phyloP scores from a whole-genome alignment of 2,888 invertebrate species.

The Lasioglossum lativentre region DNA sequence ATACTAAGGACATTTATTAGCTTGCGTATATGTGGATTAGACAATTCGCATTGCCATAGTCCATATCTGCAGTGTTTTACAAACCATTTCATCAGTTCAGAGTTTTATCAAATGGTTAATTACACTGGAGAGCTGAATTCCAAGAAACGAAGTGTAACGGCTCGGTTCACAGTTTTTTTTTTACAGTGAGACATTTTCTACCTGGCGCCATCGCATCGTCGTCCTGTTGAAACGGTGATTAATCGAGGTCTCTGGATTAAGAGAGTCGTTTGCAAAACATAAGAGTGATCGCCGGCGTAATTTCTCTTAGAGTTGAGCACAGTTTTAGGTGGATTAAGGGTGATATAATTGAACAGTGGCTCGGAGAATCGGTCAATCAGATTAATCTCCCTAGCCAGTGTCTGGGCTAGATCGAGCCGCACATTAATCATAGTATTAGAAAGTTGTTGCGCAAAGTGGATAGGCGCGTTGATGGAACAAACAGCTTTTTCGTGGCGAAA shows the following conservation, averaged over 20 bases:
- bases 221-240: constrained; percentile 23
- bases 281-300: constrained; percentile 1
- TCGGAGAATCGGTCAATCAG: constrained; percentile 25
- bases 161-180: not conserved
- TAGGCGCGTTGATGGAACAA: no score
- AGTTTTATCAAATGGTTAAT: no score
- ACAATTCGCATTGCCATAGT: no score
- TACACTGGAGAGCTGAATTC: no score
- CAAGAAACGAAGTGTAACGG: not conserved
- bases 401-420: constrained; percentile 14
- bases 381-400: constrained; percentile 16
- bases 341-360: constrained; percentile 31
- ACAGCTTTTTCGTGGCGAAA: not conserved
- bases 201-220: not conserved
- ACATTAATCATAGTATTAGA: constrained; percentile 49
- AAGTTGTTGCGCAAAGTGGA: constrained; percentile 16
- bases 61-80: no score
- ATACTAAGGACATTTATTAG: no score
- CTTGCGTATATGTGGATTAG: no score
- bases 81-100: no score
- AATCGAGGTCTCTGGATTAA: constrained; percentile 19
- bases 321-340: constrained; percentile 25
- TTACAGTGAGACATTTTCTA: not conserved
- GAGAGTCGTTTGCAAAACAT: constrained; percentile 2
- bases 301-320: not conserved